Evolutionary conservation across 2,888 invertebrate species (phyloP), one percentile per base, ranked within the genome.

Genomic region (Himalopsyche kuldschensis): DNA sequence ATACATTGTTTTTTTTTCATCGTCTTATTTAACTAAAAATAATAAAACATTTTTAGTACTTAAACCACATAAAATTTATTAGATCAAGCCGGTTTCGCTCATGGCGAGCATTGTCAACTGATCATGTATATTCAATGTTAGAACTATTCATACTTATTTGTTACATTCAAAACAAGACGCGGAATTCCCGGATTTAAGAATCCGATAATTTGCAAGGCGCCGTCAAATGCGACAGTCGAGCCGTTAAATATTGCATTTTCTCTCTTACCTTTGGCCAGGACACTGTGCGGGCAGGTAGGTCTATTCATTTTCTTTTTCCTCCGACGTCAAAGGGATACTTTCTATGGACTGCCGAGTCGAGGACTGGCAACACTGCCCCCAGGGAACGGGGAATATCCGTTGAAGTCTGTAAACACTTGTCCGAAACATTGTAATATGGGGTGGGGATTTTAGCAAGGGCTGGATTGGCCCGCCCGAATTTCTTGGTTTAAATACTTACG

Each of bases 331-430:
- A 80, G 80, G 76, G 76, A 83, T 77, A 80, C 47, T 80, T 55
- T 55, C 55, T 55, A 55, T 55, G 55, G 55, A 55, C 55, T 55
- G 55, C 24, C 20, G 75, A 75, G 46, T 75, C 47, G 75, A 69
- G 76, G 77, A 80, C 79, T 77, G 83, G 83, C 63, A 48, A 82
- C 80, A 80, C 80, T 17, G 83, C 32, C 31, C 48, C 27, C 48
- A 15, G 63, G 32, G 81, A 55, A 48, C 48, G 77, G 77, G 35
- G 69, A 55, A 55, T 48, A 77, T 48, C 55, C 81, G 81, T 77
- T 81, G 77, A 77, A 81, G 81, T 77, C 81, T 81, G 81, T 81
- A 77, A 81, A 81, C 81, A 81, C 81, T 81, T 81, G 80, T 81
- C 80, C 77, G 77, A 47, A 47, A 81, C 55, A 55, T 81, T 81